Evolutionary conservation across 2,113 vertebrate species (phyloP).

Genomic region (Rattus rattus): DNA sequence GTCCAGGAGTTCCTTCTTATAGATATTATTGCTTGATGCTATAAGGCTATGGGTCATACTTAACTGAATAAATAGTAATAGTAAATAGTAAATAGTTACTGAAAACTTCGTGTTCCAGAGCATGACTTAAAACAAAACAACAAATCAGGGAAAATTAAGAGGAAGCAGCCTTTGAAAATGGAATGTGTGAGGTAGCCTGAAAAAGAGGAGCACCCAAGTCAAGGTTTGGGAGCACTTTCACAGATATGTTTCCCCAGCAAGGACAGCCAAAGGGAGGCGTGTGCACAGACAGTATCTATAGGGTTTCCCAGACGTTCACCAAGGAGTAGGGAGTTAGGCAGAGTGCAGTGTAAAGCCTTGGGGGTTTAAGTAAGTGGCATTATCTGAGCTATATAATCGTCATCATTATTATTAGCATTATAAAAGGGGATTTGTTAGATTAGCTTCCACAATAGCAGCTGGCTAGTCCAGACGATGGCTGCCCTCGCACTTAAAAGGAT

Average conservation of each 20-base stretch:
- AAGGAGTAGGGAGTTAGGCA: not conserved
- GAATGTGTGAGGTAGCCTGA: not conserved
- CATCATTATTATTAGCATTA: not conserved
- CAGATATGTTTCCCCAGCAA: not conserved
- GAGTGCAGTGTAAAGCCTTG: not conserved
- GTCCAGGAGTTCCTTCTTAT: slow-evolving; percentile 7
- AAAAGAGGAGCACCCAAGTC: not conserved
- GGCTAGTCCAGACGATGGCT: not conserved
- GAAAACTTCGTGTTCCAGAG: not conserved
- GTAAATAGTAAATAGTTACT: too few relatives aligned
- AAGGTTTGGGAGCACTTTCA: not conserved
- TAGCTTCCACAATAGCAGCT: not conserved
- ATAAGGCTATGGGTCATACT: not conserved
- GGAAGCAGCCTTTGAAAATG: not conserved
- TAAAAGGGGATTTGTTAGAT: not conserved
- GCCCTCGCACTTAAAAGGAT: not conserved
- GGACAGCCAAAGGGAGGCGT: not conserved
- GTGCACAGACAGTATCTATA: not conserved
- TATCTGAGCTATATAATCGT: not conserved
- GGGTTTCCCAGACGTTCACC: not conserved
- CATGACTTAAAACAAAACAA: not conserved
- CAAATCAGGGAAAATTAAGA: not conserved
- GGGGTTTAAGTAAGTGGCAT: not conserved
- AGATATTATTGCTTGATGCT: not conserved
- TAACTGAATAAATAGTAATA: too few relatives aligned